Evolutionary conservation across 2,797 vertebrate genomes (phyloP).

Genomic region (Orestias chungarensis): DNA sequence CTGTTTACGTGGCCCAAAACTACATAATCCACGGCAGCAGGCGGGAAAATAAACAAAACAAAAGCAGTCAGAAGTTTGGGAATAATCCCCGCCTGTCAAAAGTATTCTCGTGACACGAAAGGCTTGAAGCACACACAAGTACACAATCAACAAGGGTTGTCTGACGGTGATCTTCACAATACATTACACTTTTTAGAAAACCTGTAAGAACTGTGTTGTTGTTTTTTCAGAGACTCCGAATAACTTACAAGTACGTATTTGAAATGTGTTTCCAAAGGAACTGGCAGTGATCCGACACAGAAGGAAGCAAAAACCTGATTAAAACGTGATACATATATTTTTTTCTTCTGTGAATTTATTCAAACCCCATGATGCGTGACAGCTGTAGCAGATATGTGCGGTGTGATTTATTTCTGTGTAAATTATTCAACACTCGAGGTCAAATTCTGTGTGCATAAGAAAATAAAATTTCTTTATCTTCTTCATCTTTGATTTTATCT

Average conservation of each 20-base stretch:
- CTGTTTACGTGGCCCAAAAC: slow-evolving; percentile 81
- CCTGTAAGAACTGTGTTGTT: slow-evolving; percentile 47
- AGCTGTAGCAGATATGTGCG: slow-evolving; percentile 24
- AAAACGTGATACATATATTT: slow-evolving; percentile 63
- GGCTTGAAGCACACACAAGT: slow-evolving; percentile 27
- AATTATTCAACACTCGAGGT: slow-evolving; percentile 47
- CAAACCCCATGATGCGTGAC: slow-evolving; percentile 35
- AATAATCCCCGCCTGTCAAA: slow-evolving; percentile 41
- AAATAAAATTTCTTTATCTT: slow-evolving; percentile 7
- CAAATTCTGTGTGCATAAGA: slow-evolving; percentile 19
- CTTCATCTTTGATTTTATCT: background rate
- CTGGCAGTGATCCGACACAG: slow-evolving; percentile 44
- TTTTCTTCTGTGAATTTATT: slow-evolving; percentile 61
- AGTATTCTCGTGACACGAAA: slow-evolving; percentile 28
- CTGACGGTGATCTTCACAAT: slow-evolving; percentile 31
- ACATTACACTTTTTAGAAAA: slow-evolving; percentile 31
- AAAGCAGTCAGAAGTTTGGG: slow-evolving; percentile 55
- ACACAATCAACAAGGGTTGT: slow-evolving; percentile 29
- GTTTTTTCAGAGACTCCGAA: slow-evolving; percentile 59
- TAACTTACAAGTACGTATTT: slow-evolving; percentile 70
- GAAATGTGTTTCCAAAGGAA: slow-evolving; percentile 74
- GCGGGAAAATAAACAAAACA: slow-evolving; percentile 60
- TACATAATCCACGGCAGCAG: slow-evolving; percentile 74
- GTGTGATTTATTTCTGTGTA: slow-evolving; percentile 34
- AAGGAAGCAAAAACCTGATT: slow-evolving; percentile 57